Evolutionary conservation across 2,113 vertebrate species (phyloP).

Genomic region (Mionectes macconnelli): DNA sequence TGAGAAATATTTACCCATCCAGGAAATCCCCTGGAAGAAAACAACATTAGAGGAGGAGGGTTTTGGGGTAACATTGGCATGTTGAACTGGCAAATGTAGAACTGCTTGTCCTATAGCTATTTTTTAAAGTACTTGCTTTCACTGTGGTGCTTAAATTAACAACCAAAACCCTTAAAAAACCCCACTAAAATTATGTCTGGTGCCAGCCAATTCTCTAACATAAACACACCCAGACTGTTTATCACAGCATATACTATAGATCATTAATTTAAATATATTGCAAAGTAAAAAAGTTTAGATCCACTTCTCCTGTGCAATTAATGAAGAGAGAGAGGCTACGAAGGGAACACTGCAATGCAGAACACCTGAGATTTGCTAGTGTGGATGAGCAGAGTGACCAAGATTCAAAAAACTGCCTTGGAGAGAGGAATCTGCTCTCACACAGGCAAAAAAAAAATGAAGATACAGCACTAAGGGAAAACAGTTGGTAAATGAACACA

Average conservation of each 20-base stretch:
- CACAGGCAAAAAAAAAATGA: not conserved
- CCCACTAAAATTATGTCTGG: not conserved
- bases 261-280: not conserved
- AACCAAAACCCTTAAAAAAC: accelerated
- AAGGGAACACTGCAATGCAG: not conserved
- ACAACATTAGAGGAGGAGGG: not conserved
- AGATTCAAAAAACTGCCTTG: not conserved
- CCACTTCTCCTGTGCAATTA: not conserved
- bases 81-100: not conserved
- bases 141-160: not conserved
- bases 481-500: not conserved
- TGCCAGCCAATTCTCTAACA: not conserved
- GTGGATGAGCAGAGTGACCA: not conserved
- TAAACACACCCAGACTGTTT: not conserved
- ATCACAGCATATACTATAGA: not conserved
- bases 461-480: not conserved
- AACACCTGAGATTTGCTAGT: not conserved
- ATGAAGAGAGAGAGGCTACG: not conserved
- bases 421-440: not conserved
- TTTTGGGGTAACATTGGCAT: not conserved
- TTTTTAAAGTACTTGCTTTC: not conserved
- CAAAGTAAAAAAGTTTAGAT: not conserved
- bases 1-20: not conserved
- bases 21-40: not conserved
- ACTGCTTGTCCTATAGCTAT: not conserved